These are phyloP conservation scores for Bradysia coprophila DNA, from an alignment of 1,140 invertebrate species.

Conservation along the genomic window DNA sequence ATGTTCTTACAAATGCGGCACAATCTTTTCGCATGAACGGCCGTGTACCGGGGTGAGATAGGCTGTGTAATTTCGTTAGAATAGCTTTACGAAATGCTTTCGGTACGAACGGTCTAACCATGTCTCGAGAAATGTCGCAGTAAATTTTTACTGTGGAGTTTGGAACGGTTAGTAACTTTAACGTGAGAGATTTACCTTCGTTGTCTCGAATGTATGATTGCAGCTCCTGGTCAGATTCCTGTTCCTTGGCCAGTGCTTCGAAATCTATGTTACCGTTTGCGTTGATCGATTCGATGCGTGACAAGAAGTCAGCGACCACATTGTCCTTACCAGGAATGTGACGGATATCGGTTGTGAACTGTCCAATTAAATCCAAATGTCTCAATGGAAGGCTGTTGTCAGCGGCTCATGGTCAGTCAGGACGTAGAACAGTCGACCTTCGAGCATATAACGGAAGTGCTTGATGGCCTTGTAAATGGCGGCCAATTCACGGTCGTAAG, in stretches of 20 bases:
- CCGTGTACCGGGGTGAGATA: conserved; percentile 13
- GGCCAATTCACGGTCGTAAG: conserved; percentile 26
- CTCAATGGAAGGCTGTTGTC: conserved; percentile 14
- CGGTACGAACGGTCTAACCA: conserved; percentile 12
- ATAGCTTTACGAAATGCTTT: conserved; percentile 6
- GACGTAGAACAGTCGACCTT: conserved; percentile 18
- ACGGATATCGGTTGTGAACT: conserved; percentile 19
- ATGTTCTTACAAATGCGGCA: conserved; percentile 8
- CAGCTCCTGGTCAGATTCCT: conserved; percentile 10
- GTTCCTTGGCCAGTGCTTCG: conserved; percentile 7
- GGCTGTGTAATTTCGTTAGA: conserved; percentile 11
- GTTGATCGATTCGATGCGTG: conserved; percentile 10
- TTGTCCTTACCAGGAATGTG: conserved; percentile 21
- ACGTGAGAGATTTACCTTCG: conserved; percentile 1
- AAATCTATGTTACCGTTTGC: conserved; percentile 4
- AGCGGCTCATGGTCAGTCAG: conserved; percentile 24
- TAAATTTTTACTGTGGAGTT: conserved; percentile 5
- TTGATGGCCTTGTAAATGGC: conserved; percentile 24
- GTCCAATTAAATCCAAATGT: conserved; percentile 21
- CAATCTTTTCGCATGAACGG: conserved; percentile 10
- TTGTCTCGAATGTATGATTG: conserved; percentile 4
- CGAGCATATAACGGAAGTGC: conserved; percentile 24
- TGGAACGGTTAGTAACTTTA: not conserved
- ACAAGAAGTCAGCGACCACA: conserved; percentile 15
- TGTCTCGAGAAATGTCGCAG: conserved; percentile 8